phyloP scores from a whole-genome alignment of 2,113 vertebrate genomes.

The Caracal caracal region DNA sequence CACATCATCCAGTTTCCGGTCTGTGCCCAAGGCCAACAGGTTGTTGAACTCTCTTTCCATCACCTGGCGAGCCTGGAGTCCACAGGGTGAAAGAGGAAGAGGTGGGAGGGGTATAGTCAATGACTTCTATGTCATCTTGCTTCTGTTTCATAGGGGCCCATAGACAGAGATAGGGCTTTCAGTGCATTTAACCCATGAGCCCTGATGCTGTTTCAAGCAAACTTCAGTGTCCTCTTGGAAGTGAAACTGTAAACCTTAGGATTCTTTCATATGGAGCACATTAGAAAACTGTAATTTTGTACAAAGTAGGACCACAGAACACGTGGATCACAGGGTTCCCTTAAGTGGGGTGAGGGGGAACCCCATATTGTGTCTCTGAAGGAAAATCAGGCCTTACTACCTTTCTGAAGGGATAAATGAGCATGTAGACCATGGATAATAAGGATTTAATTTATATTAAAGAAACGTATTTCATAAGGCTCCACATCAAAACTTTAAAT shows the following conservation, averaged over 20 bases:
- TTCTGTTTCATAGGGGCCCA: not conserved
- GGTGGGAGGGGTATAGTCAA: not conserved
- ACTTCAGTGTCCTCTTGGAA: not conserved
- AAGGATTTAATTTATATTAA: not conserved
- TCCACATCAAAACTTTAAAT: not conserved
- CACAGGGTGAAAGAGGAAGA: not conserved
- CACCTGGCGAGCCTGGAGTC: conserved; percentile 94
- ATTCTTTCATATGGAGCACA: not conserved
- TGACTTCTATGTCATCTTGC: not conserved
- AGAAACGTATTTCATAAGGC: not conserved
- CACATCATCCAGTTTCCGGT: conserved; percentile 95
- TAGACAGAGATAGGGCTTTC: not conserved
- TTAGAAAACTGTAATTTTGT: not conserved
- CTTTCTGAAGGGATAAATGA: not conserved
- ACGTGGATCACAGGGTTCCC: not conserved
- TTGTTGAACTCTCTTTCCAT: conserved; percentile 98
- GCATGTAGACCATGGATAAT: not conserved
- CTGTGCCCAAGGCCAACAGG: conserved; percentile 94
- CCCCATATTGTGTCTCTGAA: not conserved
- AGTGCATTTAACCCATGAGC: not conserved
- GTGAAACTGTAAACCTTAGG: not conserved
- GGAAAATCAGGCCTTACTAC: not conserved
- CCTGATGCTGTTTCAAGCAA: not conserved
- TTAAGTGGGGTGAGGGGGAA: not conserved
- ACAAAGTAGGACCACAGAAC: not conserved